These are phyloP conservation scores for Archegozetes longisetosus DNA, from an alignment of 1,140 invertebrate species.

Conservation along the genomic window DNA sequence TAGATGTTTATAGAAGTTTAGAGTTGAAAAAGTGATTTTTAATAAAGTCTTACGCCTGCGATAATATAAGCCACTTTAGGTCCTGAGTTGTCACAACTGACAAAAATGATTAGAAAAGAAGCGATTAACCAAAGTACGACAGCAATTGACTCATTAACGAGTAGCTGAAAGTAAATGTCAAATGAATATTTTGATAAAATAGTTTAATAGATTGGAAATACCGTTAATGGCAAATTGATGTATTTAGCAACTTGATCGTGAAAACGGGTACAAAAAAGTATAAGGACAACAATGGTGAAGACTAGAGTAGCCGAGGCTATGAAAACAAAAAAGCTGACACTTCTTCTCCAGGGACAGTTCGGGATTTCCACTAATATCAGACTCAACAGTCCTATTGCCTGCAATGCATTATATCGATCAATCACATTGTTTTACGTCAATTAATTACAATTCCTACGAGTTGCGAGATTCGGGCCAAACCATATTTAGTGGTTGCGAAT, in stretches of 20 bases:
- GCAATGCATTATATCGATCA: not conserved
- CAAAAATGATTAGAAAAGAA: conserved; percentile 7
- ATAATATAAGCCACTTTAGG: conserved; percentile 10
- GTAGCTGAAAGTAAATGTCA: not conserved
- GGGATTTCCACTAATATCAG: conserved; percentile 12
- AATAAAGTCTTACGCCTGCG: too few relatives aligned
- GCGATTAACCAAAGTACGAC: conserved; percentile 10
- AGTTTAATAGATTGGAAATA: not conserved
- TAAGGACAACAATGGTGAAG: conserved; percentile 9
- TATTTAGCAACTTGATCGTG: conserved; percentile 9
- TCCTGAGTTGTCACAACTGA: conserved; percentile 5
- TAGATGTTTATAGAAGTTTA: too few relatives aligned
- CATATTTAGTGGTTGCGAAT: conserved; percentile 9
- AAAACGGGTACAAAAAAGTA: conserved; percentile 11
- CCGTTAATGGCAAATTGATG: conserved; percentile 14
- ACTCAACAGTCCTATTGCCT: conserved; percentile 14
- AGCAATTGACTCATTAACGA: conserved; percentile 6
- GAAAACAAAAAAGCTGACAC: conserved; percentile 7
- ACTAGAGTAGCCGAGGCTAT: conserved; percentile 11
- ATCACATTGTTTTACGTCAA: not conserved
- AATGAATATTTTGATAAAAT: conserved; percentile 1
- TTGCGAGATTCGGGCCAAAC: conserved; percentile 13
- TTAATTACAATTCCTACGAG: conserved; percentile 7
- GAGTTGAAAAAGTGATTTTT: too few relatives aligned
- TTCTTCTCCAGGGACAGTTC: not conserved